Evolutionary conservation across 2,888 invertebrate species (phyloP).

Genomic region (Patella depressa): DNA sequence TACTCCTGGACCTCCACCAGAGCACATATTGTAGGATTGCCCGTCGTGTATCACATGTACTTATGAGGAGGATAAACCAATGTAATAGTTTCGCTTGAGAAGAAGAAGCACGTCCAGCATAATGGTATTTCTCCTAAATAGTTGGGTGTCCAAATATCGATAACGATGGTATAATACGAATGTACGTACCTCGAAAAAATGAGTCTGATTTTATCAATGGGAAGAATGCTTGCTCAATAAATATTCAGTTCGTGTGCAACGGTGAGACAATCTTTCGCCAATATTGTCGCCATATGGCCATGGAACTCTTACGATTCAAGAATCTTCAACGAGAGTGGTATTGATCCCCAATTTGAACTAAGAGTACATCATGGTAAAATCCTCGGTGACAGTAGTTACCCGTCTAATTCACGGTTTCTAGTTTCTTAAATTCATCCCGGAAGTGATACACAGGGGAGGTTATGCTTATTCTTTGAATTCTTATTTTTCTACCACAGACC

Average conservation of each 20-base stretch:
- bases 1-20: not conserved
- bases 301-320: not conserved
- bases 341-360: not conserved
- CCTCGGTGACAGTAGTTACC: not conserved
- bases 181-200: not conserved
- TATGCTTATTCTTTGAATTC: too few species aligned
- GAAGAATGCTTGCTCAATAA: not conserved
- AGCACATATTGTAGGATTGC: not conserved
- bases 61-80: not conserved
- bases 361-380: not conserved
- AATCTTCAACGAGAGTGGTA: not conserved
- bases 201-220: not conserved
- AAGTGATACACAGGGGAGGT: too few species aligned
- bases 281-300: not conserved
- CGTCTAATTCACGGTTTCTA: not conserved
- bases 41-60: not conserved
- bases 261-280: not conserved
- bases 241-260: not conserved
- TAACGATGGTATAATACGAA: not conserved
- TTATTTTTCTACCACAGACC: too few species aligned
- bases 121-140: not conserved
- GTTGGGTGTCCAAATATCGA: not conserved
- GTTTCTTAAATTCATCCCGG: not conserved
- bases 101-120: not conserved
- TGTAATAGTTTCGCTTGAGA: not conserved